phyloP scores from a whole-genome alignment of 2,113 vertebrate species.

The Melanotaenia duboulayi region DNA sequence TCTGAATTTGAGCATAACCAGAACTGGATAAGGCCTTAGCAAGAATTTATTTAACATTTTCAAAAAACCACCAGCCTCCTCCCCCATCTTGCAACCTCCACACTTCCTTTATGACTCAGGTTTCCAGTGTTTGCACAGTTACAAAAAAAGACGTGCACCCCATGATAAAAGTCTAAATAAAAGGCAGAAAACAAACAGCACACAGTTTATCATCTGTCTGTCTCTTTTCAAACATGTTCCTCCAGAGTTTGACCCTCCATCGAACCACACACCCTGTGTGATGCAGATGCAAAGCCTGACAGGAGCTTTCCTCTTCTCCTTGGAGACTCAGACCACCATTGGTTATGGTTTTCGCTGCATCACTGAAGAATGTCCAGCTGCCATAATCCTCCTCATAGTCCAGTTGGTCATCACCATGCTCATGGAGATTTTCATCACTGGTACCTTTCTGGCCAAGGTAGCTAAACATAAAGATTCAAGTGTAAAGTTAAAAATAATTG shows the following conservation, averaged over 20 bases:
- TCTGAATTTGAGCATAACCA: too few species aligned
- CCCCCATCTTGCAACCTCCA: neutral
- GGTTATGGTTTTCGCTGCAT: conserved; percentile 97
- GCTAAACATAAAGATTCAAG: neutral
- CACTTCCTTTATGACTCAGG: neutral
- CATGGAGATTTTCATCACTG: conserved; percentile 98
- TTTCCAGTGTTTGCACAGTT: neutral
- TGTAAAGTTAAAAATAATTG: neutral
- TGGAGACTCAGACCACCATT: conserved; percentile 97
- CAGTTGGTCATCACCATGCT: conserved; percentile 97
- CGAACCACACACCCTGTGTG: conserved; percentile 96
- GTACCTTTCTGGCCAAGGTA: conserved; percentile 95
- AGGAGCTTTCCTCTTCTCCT: conserved; percentile 95
- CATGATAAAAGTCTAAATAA: neutral
- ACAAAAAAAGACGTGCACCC: too few species aligned
- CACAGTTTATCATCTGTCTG: too few species aligned
- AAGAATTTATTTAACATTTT: neutral
- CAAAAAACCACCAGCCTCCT: neutral
- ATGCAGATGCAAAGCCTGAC: conserved; percentile 96
- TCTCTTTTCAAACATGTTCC: neutral
- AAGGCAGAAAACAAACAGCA: neutral
- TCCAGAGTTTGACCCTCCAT: conserved; percentile 86
- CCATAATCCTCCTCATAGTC: conserved; percentile 92
- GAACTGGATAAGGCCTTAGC: too few species aligned
- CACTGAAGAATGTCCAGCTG: conserved; percentile 93